Evolutionary conservation across 2,113 vertebrate species (phyloP).

Genomic region (Pluvianellus socialis): DNA sequence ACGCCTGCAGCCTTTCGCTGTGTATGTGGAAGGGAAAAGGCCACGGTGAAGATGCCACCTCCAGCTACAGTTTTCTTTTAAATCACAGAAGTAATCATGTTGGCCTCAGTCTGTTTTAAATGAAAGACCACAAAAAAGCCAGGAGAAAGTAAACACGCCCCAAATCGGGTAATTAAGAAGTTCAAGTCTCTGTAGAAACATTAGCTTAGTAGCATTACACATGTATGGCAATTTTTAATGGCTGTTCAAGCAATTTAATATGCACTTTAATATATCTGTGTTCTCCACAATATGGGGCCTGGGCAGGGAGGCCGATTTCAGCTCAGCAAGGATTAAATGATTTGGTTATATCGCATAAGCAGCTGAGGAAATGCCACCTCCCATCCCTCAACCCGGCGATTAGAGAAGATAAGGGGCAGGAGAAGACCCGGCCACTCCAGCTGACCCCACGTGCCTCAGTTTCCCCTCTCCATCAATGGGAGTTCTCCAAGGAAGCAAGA

Average conservation of each 20-base stretch:
- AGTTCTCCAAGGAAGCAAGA: neutral
- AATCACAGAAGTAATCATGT: neutral
- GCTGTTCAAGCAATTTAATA: neutral
- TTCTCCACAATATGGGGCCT: neutral
- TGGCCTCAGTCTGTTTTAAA: neutral
- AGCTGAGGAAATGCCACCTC: neutral
- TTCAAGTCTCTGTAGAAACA: neutral
- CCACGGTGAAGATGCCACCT: neutral
- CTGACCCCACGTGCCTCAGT: neutral
- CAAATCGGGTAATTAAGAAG: neutral
- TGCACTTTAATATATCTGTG: neutral
- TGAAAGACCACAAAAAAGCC: neutral
- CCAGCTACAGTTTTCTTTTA: neutral
- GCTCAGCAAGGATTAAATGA: conserved; percentile 51
- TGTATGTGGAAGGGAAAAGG: neutral
- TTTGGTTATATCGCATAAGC: neutral
- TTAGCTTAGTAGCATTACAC: neutral
- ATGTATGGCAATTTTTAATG: neutral
- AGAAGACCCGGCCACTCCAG: neutral
- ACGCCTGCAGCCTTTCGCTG: rapidly evolving
- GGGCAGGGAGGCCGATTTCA: neutral
- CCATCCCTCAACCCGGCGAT: neutral
- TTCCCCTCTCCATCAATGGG: neutral
- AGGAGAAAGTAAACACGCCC: neutral
- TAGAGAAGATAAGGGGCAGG: neutral